A percentile compares a stretch with the other conserved stretches of the same genome.
Conservation (phyloP, 2,888 invertebrate species). For the Cybosia mesomella region DNA sequence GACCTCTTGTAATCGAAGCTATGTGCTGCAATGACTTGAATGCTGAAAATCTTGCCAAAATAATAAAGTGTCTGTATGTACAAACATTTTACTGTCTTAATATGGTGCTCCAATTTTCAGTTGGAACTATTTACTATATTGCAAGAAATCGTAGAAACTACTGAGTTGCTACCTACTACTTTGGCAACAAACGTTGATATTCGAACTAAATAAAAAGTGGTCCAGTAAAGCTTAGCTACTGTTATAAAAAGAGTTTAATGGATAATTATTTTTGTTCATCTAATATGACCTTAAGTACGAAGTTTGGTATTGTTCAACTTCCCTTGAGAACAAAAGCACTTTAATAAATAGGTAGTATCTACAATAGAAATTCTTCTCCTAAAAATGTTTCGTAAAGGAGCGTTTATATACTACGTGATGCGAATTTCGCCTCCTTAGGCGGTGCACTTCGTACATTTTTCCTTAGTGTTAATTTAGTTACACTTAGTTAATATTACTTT, state of each 20-base stretch:
- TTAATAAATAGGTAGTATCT: conserved; percentile 2
- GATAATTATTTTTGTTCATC: background rate
- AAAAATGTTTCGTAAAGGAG: background rate
- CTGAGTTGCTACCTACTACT: background rate
- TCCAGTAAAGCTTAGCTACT: background rate
- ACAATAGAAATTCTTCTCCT: background rate
- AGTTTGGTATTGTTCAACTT: background rate
- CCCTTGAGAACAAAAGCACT: background rate
- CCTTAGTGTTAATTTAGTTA: too few relatives aligned
- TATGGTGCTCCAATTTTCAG: background rate
- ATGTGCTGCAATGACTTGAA: background rate
- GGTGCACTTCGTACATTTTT: too few relatives aligned
- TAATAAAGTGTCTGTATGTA: background rate
- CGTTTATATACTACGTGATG: conserved; percentile 1
- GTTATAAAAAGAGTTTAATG: background rate
- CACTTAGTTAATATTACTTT: background rate
- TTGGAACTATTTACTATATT: too few relatives aligned
- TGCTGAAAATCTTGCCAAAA: conserved; percentile 2
- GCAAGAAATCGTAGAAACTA: background rate
- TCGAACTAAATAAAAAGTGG: background rate
- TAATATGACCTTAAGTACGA: background rate
- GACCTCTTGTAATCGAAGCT: background rate
- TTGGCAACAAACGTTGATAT: background rate
- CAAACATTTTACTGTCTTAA: background rate
- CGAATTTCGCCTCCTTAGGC: background rate